These are phyloP conservation scores for Tichodroma muraria DNA, from an alignment of 2,113 vertebrate species.

Conservation along the genomic window DNA sequence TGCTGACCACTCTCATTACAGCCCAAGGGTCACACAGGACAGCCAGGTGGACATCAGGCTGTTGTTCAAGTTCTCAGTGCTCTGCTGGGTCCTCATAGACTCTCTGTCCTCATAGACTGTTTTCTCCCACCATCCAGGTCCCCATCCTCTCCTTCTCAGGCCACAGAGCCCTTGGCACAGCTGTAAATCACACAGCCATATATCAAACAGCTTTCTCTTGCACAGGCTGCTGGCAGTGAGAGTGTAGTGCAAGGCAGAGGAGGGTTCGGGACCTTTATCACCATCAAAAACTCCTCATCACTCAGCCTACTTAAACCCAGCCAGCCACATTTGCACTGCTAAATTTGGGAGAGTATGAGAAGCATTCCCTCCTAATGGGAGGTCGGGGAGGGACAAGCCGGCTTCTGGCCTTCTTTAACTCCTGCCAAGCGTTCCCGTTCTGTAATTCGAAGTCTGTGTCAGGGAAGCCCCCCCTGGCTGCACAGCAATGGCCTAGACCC, in stretches of 20 bases:
- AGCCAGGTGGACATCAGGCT: not conserved
- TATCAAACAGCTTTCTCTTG: not conserved
- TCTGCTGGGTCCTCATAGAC: not conserved
- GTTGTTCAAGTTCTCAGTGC: not conserved
- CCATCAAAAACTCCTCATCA: not conserved
- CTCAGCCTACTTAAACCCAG: not conserved
- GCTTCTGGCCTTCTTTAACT: conserved; percentile 16
- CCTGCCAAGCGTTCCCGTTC: not conserved
- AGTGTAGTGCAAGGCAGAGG: not conserved
- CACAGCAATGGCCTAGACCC: not conserved
- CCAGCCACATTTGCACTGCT: not conserved
- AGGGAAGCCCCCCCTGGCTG: not conserved
- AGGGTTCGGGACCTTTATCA: not conserved
- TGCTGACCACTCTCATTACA: not conserved
- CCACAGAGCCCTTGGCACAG: not conserved
- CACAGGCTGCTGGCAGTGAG: not conserved
- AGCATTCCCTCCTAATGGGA: not conserved
- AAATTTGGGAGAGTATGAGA: conserved; percentile 49
- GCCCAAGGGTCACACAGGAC: not conserved
- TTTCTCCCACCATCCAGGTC: not conserved
- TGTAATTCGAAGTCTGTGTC: not conserved
- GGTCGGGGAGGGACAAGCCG: not conserved
- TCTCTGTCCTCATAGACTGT: not conserved
- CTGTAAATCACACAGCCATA: not conserved
- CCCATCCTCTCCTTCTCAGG: not conserved